Percentiles rank a stretch among this genome's conserved stretches.
phyloP scores from a whole-genome alignment of 2,113 vertebrate genomes.

The Hymenochirus boettgeri region DNA sequence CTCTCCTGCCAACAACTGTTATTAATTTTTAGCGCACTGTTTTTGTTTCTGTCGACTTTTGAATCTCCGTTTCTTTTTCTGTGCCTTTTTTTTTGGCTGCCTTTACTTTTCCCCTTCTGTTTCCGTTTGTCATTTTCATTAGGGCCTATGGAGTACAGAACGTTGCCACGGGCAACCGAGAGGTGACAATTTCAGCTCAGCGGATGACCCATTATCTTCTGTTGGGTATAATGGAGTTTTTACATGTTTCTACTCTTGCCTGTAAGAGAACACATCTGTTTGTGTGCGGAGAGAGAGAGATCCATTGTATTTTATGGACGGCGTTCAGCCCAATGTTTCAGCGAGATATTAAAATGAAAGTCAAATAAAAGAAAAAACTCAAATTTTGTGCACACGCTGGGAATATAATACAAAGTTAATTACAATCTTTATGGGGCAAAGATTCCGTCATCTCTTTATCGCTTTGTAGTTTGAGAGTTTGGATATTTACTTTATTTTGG shows the following conservation, averaged over 20 bases:
- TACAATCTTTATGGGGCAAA: constrained; percentile 30
- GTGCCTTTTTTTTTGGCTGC: background rate
- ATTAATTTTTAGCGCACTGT: too few relatives aligned
- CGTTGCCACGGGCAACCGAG: constrained; percentile 11
- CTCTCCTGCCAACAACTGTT: constrained; percentile 68
- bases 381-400: constrained; percentile 14
- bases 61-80: background rate
- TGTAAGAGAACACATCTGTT: constrained; percentile 10
- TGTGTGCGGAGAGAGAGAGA: background rate
- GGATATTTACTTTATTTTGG: too few relatives aligned
- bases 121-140: constrained; percentile 34
- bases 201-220: constrained; percentile 14
- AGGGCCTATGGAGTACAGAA: constrained; percentile 16
- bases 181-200: constrained; percentile 5
- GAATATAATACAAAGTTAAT: constrained; percentile 29
- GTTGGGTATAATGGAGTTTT: background rate
- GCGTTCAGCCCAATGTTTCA: constrained; percentile 20
- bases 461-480: too few relatives aligned
- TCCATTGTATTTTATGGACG: constrained; percentile 4
- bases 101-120: constrained; percentile 26
- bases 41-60: constrained; percentile 18
- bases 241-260: constrained; percentile 10
- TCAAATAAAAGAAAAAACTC: background rate
- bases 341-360: constrained; percentile 22
- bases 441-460: constrained; percentile 1